phyloP scores from a whole-genome alignment of 2,113 vertebrate species.

The Muntiacus muntjak region DNA sequence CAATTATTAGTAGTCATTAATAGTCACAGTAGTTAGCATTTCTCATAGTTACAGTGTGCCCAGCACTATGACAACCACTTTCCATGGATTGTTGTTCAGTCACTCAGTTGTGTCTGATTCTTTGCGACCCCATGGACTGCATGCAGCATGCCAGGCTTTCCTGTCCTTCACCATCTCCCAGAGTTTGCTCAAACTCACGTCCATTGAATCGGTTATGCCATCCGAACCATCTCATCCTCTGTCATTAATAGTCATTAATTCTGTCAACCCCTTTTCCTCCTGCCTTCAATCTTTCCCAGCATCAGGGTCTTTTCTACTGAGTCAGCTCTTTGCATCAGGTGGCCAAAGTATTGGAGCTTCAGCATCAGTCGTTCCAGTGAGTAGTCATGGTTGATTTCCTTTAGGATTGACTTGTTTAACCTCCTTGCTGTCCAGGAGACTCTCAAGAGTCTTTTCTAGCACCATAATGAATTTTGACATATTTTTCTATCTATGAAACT shows the following conservation, averaged over 20 bases:
- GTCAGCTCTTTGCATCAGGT: background rate
- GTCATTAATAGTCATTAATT: background rate
- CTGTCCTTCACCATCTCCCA: background rate
- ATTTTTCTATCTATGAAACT: background rate
- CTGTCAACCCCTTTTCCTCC: background rate
- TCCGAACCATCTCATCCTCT: background rate
- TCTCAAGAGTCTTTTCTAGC: background rate
- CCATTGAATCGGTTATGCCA: background rate
- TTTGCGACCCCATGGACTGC: background rate
- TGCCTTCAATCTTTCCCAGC: background rate
- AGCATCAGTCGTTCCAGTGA: background rate
- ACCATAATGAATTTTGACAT: background rate
- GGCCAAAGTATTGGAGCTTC: background rate
- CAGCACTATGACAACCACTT: background rate
- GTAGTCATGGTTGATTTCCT: background rate
- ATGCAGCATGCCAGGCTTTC: background rate
- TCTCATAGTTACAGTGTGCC: background rate
- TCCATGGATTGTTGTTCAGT: background rate
- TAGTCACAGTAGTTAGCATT: background rate
- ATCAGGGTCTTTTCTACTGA: background rate
- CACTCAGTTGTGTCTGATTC: background rate
- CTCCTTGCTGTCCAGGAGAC: background rate
- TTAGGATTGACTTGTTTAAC: background rate
- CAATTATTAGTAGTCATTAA: background rate
- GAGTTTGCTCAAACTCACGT: background rate